These are phyloP conservation scores for Holacanthella duospinosa DNA, from an alignment of 2,888 invertebrate species.

Conservation along the genomic window DNA sequence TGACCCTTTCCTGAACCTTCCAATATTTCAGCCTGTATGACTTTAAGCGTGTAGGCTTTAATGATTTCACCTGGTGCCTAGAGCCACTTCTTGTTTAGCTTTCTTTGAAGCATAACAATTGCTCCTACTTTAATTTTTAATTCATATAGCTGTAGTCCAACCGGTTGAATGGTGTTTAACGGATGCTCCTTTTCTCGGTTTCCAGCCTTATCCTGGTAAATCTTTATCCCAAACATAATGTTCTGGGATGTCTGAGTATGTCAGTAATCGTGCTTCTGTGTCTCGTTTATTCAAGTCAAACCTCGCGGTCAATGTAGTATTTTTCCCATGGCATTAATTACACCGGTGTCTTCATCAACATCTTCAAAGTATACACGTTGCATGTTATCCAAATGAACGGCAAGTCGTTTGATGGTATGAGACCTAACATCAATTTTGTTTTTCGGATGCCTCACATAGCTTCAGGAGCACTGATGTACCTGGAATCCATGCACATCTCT, in stretches of 20 bases:
- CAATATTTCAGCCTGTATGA: no score
- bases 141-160: no score
- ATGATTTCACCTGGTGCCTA: no score
- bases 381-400: background rate
- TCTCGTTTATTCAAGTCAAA: conserved; percentile 40
- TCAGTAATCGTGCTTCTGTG: conserved; percentile 29
- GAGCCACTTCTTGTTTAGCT: no score
- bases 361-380: background rate
- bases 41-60: no score
- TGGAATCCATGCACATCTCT: background rate
- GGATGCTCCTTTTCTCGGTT: background rate
- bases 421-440: conserved; percentile 18
- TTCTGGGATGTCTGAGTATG: conserved; percentile 29
- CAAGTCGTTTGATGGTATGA: background rate
- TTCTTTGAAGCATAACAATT: no score
- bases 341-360: background rate
- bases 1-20: no score
- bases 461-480: background rate
- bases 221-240: conserved; percentile 10
- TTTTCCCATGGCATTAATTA: background rate
- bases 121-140: no score
- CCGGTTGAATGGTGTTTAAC: no score
- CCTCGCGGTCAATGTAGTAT: conserved; percentile 39
- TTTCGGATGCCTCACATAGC: background rate
- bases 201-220: background rate